phyloP scores from a whole-genome alignment of 2,113 vertebrate species.

The Burhinus oedicnemus region DNA sequence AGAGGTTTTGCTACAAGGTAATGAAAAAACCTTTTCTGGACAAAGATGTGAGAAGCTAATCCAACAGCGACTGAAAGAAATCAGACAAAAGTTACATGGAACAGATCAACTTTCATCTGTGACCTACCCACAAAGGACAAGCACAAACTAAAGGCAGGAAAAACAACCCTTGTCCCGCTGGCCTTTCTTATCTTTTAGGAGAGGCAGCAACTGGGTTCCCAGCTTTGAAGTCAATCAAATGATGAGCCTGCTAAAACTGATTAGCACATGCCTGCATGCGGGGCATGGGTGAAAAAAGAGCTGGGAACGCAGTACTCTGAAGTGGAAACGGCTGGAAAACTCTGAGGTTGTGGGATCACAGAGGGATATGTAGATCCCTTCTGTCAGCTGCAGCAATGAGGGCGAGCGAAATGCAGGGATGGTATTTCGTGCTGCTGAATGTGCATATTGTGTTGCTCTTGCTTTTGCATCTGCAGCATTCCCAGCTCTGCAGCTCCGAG shows the following conservation, averaged over 20 bases:
- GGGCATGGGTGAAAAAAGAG: neutral
- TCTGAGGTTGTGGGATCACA: neutral
- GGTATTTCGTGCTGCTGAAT: neutral
- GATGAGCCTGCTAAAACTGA: slow-evolving; percentile 13
- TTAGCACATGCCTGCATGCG: neutral
- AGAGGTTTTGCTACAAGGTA: slow-evolving; percentile 4
- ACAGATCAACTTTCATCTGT: slow-evolving; percentile 17
- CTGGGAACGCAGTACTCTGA: neutral
- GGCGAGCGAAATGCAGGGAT: neutral
- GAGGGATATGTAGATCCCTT: neutral
- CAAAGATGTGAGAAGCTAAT: slow-evolving; percentile 24
- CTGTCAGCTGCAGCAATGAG: neutral
- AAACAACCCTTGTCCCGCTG: slow-evolving; percentile 16
- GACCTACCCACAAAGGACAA: neutral
- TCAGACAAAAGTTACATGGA: slow-evolving; percentile 8
- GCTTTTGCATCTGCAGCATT: neutral
- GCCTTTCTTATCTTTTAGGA: slow-evolving; percentile 23
- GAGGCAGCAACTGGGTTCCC: neutral
- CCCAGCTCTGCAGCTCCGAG: neutral
- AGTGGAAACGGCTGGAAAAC: neutral
- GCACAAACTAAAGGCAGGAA: neutral
- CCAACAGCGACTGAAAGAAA: slow-evolving; percentile 7
- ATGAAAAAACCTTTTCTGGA: slow-evolving; percentile 14
- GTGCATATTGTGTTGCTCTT: neutral
- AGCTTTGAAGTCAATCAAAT: slow-evolving; percentile 43